Base-by-base conservation (phyloP, 2,113 vertebrate species). In the Sterrhoptilus dennistouni region DNA sequence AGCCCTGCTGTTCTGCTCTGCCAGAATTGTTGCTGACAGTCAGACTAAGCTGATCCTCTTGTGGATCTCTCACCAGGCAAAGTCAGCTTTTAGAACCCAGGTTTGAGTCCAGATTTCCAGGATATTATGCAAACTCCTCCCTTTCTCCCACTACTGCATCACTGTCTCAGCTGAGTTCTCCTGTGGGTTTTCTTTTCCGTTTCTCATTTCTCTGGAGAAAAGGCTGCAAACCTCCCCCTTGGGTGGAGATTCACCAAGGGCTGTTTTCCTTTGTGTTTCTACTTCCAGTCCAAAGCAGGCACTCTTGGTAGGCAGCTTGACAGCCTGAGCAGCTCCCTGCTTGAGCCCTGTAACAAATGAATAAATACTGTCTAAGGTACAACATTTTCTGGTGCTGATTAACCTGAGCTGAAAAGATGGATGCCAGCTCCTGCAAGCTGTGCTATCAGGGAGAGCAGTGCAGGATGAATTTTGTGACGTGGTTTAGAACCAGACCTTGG, bases 331-430 rank as follows among this genome's bases (percentile, higher is more conserved):
- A 70, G 17, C 68, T 64, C 63, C 57, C 76, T 54, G 69, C 70
- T 53, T 61, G 63, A 93, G 77, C 21, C 49, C 40, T 91, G 75
- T 35, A n/a, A 74, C 19, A 85, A 90, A 77, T 69, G 49, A 90
- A 85, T 83, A 95, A 95, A 93, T 83, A 92, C 83, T 63, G 45
- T 70, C 82, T 66, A 56, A 45, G 42, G 63, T 77, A 52, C 9
- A 89, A 47, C 35, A 24, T 91, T 75, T 90, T 76, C n/a, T 36
- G 83, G 53, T 52, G 27, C 86, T 75, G 70, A 74, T 60, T 79
- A 89, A 96, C 71, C 52, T 63, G 70, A 71, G 33, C 90, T 88
- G 60, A 74, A 93, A 81, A 70, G 87, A 93, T 56, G 68, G 77
- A 88, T 95, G 33, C 44, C 12, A 21, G 52, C 66, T 90, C 56